These are phyloP conservation scores for Brachyopa scutellaris DNA, from an alignment of 2,888 invertebrate genomes.

Conservation along the genomic window DNA sequence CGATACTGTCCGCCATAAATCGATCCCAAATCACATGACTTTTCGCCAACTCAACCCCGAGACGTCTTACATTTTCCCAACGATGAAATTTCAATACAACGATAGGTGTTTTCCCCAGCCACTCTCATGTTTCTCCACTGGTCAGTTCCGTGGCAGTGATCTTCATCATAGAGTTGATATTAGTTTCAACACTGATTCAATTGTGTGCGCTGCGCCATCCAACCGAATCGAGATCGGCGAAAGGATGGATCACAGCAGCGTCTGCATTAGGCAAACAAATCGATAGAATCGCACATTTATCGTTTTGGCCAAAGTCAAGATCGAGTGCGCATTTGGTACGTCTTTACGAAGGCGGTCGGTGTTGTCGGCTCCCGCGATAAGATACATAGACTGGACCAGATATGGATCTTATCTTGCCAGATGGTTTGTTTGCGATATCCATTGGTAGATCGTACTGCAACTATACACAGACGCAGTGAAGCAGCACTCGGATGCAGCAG, in stretches of 20 bases:
- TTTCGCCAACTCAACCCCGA: conserved; percentile 26
- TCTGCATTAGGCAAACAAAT: conserved; percentile 65
- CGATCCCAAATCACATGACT: conserved; percentile 46
- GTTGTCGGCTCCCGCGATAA: conserved; percentile 51
- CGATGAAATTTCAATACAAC: conserved; percentile 26
- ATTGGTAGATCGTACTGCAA: conserved; percentile 12
- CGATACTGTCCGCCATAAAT: conserved; percentile 42
- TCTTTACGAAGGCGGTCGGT: not conserved
- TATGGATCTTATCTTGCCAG: conserved; percentile 54
- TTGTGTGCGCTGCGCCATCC: conserved; percentile 44
- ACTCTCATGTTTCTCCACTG: not conserved
- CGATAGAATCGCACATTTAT: conserved; percentile 60
- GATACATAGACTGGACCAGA: conserved; percentile 42
- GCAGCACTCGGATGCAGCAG: not conserved
- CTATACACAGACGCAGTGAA: conserved; percentile 4
- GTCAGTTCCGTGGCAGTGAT: conserved; percentile 51
- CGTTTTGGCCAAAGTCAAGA: conserved; percentile 38
- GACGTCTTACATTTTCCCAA: conserved; percentile 22
- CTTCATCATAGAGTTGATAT: conserved; percentile 56
- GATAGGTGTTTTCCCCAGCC: not conserved
- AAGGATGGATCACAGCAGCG: conserved; percentile 6
- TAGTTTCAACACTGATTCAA: conserved; percentile 64
- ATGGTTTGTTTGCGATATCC: conserved; percentile 51
- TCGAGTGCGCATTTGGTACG: conserved; percentile 12
- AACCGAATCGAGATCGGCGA: conserved; percentile 29